Percentiles rank a stretch among this genome's conserved stretches.
phyloP scores from a whole-genome alignment of 2,888 invertebrate genomes.

The Argyresthia albistria region DNA sequence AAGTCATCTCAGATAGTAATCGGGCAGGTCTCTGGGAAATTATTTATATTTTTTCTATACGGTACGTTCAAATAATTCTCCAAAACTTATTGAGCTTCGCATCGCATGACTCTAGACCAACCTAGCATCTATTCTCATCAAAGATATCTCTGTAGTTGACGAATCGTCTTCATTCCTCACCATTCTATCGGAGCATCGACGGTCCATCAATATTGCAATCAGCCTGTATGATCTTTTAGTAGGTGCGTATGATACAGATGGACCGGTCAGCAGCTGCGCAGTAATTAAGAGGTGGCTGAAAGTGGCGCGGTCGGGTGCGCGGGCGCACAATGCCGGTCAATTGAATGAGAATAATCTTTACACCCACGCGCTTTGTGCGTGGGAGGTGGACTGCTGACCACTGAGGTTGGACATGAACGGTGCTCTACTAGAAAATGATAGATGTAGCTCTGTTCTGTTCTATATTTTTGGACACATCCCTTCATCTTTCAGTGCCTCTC shows the following conservation, averaged over 20 bases:
- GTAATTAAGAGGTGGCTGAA: conserved; percentile 64
- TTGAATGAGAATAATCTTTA: conserved; percentile 73
- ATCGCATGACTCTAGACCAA: too few relatives aligned
- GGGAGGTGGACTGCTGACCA: conserved; percentile 65
- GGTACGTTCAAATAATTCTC: too few relatives aligned
- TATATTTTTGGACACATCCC: conserved; percentile 3
- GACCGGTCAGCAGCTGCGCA: conserved; percentile 66
- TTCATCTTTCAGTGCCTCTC: too few relatives aligned
- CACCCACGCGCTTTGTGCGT: conserved; percentile 69
- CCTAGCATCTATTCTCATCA: too few relatives aligned
- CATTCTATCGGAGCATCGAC: too few relatives aligned
- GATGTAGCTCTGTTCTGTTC: conserved; percentile 1
- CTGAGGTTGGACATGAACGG: conserved; percentile 20
- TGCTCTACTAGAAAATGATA: conserved; percentile 33
- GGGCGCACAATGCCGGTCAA: conserved; percentile 69
- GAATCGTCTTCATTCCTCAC: too few relatives aligned
- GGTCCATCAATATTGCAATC: too few relatives aligned
- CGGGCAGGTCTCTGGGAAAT: too few relatives aligned
- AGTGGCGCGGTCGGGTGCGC: conserved; percentile 44
- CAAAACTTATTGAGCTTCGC: too few relatives aligned
- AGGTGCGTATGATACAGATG: conserved; percentile 65
- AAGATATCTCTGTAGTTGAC: too few relatives aligned
- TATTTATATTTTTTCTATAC: too few relatives aligned
- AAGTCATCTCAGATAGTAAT: too few relatives aligned
- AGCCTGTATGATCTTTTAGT: conserved; percentile 11